These are phyloP conservation scores for Porites evermanni DNA, from an alignment of 92 coral and sea anemone species.

Conservation along the genomic window DNA sequence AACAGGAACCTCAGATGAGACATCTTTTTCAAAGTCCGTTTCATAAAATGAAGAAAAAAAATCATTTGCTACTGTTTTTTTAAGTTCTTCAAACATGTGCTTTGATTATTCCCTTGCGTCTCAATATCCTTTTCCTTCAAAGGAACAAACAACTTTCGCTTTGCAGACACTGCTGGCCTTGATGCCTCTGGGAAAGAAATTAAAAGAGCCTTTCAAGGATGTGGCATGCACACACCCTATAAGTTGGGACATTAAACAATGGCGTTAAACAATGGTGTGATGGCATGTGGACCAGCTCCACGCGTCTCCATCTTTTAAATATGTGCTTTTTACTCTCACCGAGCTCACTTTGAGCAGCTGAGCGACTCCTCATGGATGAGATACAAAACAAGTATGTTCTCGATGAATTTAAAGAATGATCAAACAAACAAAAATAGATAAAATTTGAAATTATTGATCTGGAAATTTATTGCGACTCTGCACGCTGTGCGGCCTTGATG, in stretches of 20 bases:
- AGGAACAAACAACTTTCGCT: background rate
- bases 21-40: background rate
- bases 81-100: background rate
- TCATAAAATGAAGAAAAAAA: background rate
- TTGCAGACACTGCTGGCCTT: slow-evolving; percentile 17
- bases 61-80: background rate
- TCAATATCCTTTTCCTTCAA: slow-evolving; percentile 1
- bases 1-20: background rate
- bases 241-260: too few relatives aligned
- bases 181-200: background rate
- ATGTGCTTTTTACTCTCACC: too few relatives aligned
- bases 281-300: too few relatives aligned
- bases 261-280: too few relatives aligned
- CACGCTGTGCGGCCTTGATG: background rate
- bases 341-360: too few relatives aligned
- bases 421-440: too few relatives aligned
- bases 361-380: too few relatives aligned
- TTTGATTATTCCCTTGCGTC: background rate
- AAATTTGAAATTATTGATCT: too few relatives aligned
- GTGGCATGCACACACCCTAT: background rate
- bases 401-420: too few relatives aligned
- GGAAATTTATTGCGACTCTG: too few relatives aligned
- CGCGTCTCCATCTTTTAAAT: too few relatives aligned
- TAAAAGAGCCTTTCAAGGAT: background rate
- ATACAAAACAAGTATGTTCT: too few relatives aligned